These are phyloP conservation scores for Triplophysa tibetana DNA, from an alignment of 2,113 vertebrate genomes.

Conservation along the genomic window DNA sequence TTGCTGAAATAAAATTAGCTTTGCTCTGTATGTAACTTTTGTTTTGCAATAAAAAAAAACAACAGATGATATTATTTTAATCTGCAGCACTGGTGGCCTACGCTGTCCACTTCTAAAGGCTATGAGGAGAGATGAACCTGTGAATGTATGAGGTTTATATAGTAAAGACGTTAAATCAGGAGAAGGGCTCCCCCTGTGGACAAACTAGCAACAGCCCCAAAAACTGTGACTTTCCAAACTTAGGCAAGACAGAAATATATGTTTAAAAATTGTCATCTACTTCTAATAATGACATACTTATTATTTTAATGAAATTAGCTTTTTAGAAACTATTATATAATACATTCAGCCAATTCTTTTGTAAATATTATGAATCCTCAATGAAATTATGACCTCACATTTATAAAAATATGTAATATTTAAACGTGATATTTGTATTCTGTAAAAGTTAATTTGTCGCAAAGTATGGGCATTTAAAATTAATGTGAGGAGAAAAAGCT, in stretches of 20 bases:
- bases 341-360: too few relatives aligned
- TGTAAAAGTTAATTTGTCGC: too few relatives aligned
- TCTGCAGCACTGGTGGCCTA: background rate
- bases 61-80: background rate
- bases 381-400: too few relatives aligned
- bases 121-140: background rate
- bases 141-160: background rate
- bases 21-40: background rate
- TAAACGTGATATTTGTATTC: too few relatives aligned
- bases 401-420: too few relatives aligned
- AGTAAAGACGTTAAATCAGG: conserved; percentile 27
- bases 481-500: too few relatives aligned
- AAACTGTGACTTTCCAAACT: background rate
- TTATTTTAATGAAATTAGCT: too few relatives aligned
- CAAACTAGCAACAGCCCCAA: conserved; percentile 22
- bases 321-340: background rate
- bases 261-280: background rate
- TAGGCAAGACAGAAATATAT: background rate
- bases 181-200: conserved; percentile 66
- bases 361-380: too few relatives aligned
- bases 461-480: too few relatives aligned
- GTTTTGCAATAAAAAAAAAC: background rate
- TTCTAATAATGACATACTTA: background rate
- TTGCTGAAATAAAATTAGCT: background rate
- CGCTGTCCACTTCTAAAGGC: background rate